Conservation (phyloP, 2,113 vertebrate species). For the Pithys albifrons region DNA sequence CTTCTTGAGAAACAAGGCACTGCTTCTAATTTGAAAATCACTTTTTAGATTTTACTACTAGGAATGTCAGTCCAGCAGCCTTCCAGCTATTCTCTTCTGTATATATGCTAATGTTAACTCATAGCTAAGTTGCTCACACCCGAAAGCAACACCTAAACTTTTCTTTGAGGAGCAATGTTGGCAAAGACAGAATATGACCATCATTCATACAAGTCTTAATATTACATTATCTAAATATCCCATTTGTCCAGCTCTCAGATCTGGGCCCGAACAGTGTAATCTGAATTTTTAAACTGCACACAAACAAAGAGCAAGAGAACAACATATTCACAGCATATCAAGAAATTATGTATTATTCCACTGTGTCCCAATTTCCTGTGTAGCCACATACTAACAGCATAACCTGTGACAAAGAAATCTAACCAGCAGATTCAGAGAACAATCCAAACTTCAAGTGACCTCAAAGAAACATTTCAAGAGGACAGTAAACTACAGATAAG, state of each 20-base stretch:
- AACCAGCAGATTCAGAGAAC: background rate
- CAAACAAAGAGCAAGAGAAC: background rate
- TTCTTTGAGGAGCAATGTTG: background rate
- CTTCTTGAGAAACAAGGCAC: conserved; percentile 12
- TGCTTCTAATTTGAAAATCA: background rate
- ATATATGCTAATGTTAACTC: background rate
- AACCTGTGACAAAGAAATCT: background rate
- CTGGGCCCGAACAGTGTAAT: background rate
- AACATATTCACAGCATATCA: background rate
- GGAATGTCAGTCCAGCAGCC: background rate
- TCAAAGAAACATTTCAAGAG: background rate
- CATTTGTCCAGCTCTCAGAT: background rate
- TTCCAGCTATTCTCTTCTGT: background rate
- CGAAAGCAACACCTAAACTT: background rate
- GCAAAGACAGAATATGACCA: background rate
- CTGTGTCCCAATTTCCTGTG: background rate
- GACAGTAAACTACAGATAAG: background rate
- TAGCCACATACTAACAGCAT: background rate
- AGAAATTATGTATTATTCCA: background rate
- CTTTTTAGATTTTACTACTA: conserved; percentile 6
- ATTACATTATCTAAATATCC: background rate
- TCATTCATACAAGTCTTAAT: background rate
- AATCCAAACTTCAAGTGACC: background rate
- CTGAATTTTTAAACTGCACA: background rate
- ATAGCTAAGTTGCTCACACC: background rate